Evolutionary conservation across 35 echinoderm and acorn worm genomes (phyloP), one percentile per base, ranked within the genome.

Genomic region (Stichopus chloronotus): DNA sequence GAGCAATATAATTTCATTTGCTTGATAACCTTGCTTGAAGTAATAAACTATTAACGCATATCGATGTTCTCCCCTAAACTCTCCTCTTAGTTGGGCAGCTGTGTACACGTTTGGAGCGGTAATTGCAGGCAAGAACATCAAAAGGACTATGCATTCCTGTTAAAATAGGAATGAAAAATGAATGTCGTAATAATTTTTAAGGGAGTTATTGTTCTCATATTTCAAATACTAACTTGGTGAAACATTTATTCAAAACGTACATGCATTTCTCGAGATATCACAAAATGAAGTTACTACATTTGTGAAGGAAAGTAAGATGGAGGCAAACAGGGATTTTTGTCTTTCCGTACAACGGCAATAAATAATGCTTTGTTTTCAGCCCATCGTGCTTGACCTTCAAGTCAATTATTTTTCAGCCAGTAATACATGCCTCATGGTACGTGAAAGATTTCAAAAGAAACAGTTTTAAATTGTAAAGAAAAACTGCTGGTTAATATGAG

Each of bases 121-220:
- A 53, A 53, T 84, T 17, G 52, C 81, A 68, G 69, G 23, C 69
- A 74, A 8, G 69, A 74, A 3, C 69, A 74, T 74, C 69, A 74
- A 74, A 74, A 74, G 69, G 69, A 74, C 14, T 74, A 74, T 74
- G 69, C 69, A 14, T 74, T 74, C 69, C 69, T 74, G 69, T 74
- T 19, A 9, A 68, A 19, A 74, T 74, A 22, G 69, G 23, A 74
- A 74, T 19, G 69, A n/a, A 74, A 74, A 74, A 74, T 19, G 5
- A 22, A 74, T 22, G 23, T 74, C 23, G 16, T 14, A 14, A 74
- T 19, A 19, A n/a, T n/a, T n/a, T n/a, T n/a, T n/a, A n/a, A n/a
- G n/a, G n/a, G n/a, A n/a, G n/a, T n/a, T n/a, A n/a, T n/a, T n/a
- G n/a, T n/a, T n/a, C n/a, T n/a, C n/a, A n/a, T n/a, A n/a, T n/a